Conservation (phyloP, 53 echinoderm and acorn worm species). For the Arbacia lixula region DNA sequence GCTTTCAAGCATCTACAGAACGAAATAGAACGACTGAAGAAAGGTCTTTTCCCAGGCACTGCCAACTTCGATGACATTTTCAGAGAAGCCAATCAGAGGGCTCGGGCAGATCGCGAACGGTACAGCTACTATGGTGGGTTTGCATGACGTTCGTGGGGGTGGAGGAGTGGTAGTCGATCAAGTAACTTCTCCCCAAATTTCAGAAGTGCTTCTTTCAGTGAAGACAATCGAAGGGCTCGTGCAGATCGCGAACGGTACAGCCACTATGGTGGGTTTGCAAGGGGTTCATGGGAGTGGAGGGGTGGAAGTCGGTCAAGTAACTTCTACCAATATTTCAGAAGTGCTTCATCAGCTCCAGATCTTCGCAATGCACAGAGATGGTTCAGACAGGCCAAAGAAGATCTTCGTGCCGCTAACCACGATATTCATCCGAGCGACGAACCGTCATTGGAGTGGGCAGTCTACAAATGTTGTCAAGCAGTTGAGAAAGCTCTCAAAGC, state of each 20-base stretch:
- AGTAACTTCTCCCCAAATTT: too few relatives aligned
- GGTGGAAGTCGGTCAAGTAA: too few relatives aligned
- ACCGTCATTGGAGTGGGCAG: slow-evolving; percentile 50
- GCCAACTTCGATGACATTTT: slow-evolving; percentile 20
- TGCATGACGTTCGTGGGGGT: too few relatives aligned
- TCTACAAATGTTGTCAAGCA: slow-evolving; percentile 44
- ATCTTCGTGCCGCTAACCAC: slow-evolving; percentile 24
- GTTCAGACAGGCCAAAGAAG: slow-evolving; percentile 40
- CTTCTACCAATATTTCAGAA: neutral
- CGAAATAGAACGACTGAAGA: slow-evolving; percentile 37
- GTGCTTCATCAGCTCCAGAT: slow-evolving; percentile 17
- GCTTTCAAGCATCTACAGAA: slow-evolving; percentile 58
- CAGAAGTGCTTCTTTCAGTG: too few relatives aligned
- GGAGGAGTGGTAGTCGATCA: too few relatives aligned
- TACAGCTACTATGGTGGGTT: slow-evolving; percentile 22
- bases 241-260: slow-evolving; percentile 2
- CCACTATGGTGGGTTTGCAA: neutral
- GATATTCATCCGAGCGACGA: slow-evolving; percentile 31
- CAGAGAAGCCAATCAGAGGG: slow-evolving; percentile 8
- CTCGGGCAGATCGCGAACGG: neutral
- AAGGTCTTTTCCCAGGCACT: too few relatives aligned
- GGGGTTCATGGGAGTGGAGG: too few relatives aligned
- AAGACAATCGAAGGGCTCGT: slow-evolving; percentile 13
- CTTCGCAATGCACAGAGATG: slow-evolving; percentile 35
- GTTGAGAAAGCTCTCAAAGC: slow-evolving; percentile 60